Conservation (phyloP, 2,888 invertebrate species). For the Meloe dianella region DNA sequence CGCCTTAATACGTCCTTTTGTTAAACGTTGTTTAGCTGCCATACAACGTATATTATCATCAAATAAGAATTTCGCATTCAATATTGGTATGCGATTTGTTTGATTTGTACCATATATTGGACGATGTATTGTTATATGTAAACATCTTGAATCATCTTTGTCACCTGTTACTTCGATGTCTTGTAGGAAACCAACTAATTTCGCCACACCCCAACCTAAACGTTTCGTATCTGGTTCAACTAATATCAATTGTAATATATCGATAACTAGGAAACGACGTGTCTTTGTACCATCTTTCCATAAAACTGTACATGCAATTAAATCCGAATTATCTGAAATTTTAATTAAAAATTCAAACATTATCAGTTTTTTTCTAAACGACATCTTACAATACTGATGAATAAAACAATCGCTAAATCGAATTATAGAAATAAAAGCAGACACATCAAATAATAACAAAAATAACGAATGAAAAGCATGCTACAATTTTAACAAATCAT, state of each 20-base stretch:
- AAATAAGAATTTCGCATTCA: slow-evolving; percentile 93
- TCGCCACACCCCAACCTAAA: slow-evolving; percentile 97
- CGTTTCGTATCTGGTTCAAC: slow-evolving; percentile 96
- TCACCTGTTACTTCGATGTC: slow-evolving; percentile 96
- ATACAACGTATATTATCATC: slow-evolving; percentile 99
- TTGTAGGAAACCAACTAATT: slow-evolving; percentile 93
- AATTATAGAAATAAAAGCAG: slow-evolving; percentile 19
- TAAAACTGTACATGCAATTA: slow-evolving; percentile 94
- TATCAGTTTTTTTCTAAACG: slow-evolving; percentile 35
- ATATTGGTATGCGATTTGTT: slow-evolving; percentile 75
- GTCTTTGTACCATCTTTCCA: slow-evolving; percentile 89
- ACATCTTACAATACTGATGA: slow-evolving; percentile 38
- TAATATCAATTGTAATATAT: slow-evolving; percentile 91
- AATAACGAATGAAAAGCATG: slow-evolving; percentile 20
- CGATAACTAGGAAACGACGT: slow-evolving; percentile 94
- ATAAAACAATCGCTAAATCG: slow-evolving; percentile 45
- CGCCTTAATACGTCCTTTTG: slow-evolving; percentile 90
- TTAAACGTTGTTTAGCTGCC: slow-evolving; percentile 92
- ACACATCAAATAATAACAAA: background rate
- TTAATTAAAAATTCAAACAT: slow-evolving; percentile 38
- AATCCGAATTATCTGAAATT: slow-evolving; percentile 91
- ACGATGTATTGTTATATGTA: slow-evolving; percentile 92
- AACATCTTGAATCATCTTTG: slow-evolving; percentile 93
- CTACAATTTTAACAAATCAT: too few relatives aligned
- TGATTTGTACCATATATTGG: slow-evolving; percentile 69